Percentiles rank a stretch among this genome's conserved stretches.
Conservation (phyloP, 2,797 vertebrate species). For the Hemibagrus guttatus region DNA sequence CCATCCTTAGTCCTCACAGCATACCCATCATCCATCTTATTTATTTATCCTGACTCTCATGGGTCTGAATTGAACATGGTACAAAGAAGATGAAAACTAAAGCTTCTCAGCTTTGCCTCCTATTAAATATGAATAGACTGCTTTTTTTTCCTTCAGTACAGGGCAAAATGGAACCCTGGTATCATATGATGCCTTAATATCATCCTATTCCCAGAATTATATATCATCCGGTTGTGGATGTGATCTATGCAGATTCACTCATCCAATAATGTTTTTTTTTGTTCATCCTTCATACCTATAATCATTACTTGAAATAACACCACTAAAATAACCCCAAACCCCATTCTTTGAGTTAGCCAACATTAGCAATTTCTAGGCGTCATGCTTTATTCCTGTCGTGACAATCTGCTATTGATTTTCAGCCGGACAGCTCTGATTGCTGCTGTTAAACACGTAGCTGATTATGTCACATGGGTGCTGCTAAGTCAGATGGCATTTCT, state of each 20-base stretch:
- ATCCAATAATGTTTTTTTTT: neutral
- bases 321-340: neutral
- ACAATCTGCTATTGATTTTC: conserved; percentile 11
- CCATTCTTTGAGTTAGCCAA: neutral
- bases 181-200: conserved; percentile 57
- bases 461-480: neutral
- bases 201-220: conserved; percentile 19
- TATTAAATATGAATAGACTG: conserved; percentile 68
- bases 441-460: conserved; percentile 9
- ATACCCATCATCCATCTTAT: conserved; percentile 56
- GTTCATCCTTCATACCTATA: neutral
- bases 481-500: conserved; percentile 5
- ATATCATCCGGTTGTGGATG: neutral
- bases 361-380: neutral
- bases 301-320: neutral
- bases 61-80: conserved; percentile 56
- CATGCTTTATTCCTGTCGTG: neutral
- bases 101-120: conserved; percentile 49
- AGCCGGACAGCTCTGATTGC: conserved; percentile 13
- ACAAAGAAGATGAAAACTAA: conserved; percentile 49
- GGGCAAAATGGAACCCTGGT: conserved; percentile 33
- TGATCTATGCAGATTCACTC: neutral
- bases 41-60: conserved; percentile 61
- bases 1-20: conserved; percentile 28
- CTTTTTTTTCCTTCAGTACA: conserved; percentile 45